A percentile compares a stretch with the other conserved stretches of the same genome.
Conservation (phyloP, 2,797 vertebrate genomes). For the Malacoraja senta region DNA sequence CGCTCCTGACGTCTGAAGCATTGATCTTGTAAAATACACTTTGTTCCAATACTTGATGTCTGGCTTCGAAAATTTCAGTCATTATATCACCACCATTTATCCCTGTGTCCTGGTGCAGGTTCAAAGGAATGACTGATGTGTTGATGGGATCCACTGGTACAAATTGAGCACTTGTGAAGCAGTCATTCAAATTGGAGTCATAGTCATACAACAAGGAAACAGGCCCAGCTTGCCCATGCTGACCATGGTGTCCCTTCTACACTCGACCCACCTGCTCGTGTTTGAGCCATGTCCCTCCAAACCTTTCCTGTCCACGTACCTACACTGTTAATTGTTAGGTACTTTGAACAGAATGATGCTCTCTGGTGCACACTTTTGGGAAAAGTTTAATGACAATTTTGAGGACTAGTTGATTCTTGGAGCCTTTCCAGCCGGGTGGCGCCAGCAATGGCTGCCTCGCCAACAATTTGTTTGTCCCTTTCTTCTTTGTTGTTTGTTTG, state of each 20-base stretch:
- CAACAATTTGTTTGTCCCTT: too few relatives aligned
- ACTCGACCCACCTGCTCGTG: too few relatives aligned
- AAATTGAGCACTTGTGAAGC: background rate
- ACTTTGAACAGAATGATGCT: background rate
- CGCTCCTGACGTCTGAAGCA: background rate
- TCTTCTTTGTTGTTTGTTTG: too few relatives aligned
- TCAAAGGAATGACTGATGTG: background rate
- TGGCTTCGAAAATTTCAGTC: background rate
- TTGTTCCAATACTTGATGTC: background rate
- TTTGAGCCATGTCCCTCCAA: too few relatives aligned
- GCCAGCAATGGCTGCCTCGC: too few relatives aligned
- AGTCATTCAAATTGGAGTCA: background rate
- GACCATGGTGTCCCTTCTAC: too few relatives aligned
- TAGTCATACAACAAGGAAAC: too few relatives aligned
- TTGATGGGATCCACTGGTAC: background rate
- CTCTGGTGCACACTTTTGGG: background rate
- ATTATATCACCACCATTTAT: background rate
- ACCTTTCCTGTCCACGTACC: too few relatives aligned
- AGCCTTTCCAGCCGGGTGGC: too few relatives aligned
- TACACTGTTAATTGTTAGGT: background rate
- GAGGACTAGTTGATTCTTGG: too few relatives aligned
- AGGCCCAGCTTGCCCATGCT: too few relatives aligned
- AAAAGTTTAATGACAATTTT: background rate
- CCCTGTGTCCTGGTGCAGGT: background rate
- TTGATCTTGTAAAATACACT: background rate